A percentile compares a stretch with the other conserved stretches of the same genome.
phyloP scores from a whole-genome alignment of 2,888 invertebrate genomes.

The Esperia sulphurella region DNA sequence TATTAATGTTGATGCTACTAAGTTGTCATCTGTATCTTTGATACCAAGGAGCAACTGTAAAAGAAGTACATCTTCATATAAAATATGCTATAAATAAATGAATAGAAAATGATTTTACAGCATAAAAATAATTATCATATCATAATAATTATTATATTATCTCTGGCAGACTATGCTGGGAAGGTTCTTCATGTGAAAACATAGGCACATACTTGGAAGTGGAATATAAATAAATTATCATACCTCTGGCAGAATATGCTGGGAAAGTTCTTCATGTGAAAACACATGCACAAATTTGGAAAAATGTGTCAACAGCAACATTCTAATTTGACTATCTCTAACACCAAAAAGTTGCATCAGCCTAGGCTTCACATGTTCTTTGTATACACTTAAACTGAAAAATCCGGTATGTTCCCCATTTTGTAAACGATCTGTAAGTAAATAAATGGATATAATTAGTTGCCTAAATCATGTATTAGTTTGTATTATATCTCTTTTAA shows the following conservation, averaged over 20 bases:
- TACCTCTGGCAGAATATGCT: constrained; percentile 91
- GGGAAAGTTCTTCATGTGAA: constrained; percentile 86
- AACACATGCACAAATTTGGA: constrained; percentile 86
- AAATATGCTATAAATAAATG: no score
- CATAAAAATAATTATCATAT: no score
- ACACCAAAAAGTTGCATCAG: constrained; percentile 90
- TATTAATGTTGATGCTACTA: constrained; percentile 89
- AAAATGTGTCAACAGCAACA: constrained; percentile 88
- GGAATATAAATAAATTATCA: no score
- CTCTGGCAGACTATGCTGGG: constrained; percentile 90
- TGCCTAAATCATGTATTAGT: neutral
- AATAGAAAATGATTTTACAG: no score
- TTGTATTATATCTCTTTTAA: neutral
- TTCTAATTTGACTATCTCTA: constrained; percentile 88
- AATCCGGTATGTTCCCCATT: constrained; percentile 77
- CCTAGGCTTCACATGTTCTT: constrained; percentile 86
- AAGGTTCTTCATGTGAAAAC: constrained; percentile 87
- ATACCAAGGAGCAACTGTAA: constrained; percentile 89
- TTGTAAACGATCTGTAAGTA: constrained; percentile 52
- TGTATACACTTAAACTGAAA: constrained; percentile 84
- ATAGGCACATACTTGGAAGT: constrained; percentile 84
- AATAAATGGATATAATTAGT: neutral
- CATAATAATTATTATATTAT: constrained; percentile 44
- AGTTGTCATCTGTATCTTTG: constrained; percentile 89
- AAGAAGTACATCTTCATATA: neutral